phyloP scores from a whole-genome alignment of 1,140 invertebrate genomes.

The Glomeris maerens region DNA sequence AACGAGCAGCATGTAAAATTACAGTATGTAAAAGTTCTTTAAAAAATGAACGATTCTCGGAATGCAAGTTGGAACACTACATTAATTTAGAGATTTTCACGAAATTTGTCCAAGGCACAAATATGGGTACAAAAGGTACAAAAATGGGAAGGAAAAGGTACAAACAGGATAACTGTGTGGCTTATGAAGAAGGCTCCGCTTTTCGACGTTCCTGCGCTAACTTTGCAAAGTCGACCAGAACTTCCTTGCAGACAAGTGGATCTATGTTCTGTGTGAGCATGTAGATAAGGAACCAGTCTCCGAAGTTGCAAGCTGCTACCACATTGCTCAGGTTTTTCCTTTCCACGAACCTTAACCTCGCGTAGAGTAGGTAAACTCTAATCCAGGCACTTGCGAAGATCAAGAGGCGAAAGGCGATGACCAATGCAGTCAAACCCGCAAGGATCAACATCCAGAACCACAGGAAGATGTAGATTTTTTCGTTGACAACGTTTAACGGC shows the following conservation, averaged over 20 bases:
- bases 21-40: no score
- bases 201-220: no score
- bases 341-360: constrained; percentile 70
- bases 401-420: constrained; percentile 54
- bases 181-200: no score
- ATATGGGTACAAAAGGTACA: no score
- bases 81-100: no score
- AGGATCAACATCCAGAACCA: constrained; percentile 82
- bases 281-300: constrained; percentile 89
- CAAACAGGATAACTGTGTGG: no score
- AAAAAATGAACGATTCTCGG: no score
- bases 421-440: constrained; percentile 50
- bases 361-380: constrained; percentile 73
- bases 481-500: constrained; percentile 73
- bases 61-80: no score
- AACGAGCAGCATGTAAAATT: no score
- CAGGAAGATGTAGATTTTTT: constrained; percentile 79
- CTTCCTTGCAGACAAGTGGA: constrained; percentile 79
- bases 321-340: constrained; percentile 80
- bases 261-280: constrained; percentile 91
- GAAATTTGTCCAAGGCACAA: no score
- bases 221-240: constrained; percentile 83
- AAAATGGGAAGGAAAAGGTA: no score
- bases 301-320: constrained; percentile 75
- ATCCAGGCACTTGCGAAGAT: constrained; percentile 68